Base-by-base conservation (phyloP, 2,888 invertebrate genomes). In the Leptothorax acervorum region DNA sequence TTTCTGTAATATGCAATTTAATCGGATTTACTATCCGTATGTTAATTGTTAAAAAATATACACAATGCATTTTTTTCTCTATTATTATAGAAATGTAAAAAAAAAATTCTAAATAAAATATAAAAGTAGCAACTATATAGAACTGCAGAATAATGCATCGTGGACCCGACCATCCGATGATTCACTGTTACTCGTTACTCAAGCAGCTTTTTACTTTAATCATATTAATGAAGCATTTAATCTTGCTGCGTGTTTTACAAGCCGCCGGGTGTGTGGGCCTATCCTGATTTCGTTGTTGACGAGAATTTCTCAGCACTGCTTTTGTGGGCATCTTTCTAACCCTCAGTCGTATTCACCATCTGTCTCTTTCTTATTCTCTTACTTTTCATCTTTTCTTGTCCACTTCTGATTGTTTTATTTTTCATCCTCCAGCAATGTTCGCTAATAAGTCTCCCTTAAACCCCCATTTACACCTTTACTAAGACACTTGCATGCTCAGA, bases 141-240 rank as follows among this genome's bases (percentile, higher is more conserved):
- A 62, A 28, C 48, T 23, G 39, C 48, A 15, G 51, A 12, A 53
- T 53, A 55, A 78, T 23, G 66, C 31, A 66, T 12, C 6, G 79
- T 31, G 45, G 60, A 87, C 66, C 55, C 74, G 79, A 89, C 88
- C 85, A 89, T 88, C 87, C 87, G 92, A 93, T 94, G 94, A 94
- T 94, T 94, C 94, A 94, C 91, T 91, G 91, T 79, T 87, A 87
- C 93, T 94, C 94, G 94, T 95, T 95, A 94, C 93, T 94, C 94
- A 94, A 90, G 89, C 94, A 93, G 93, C 93, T 94, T 95, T 94
- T 94, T 94, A 93, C 94, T 94, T 94, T 94, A 94, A 95, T 94
- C 94, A 94, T 94, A 94, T 95, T 94, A 94, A 94, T 94, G 95
- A 94, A 94, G 94, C 94, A 94, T 94, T 95, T 94, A 94, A 94